Base-by-base conservation (phyloP, 37 sponge, comb jelly and placozoan genomes). In the Chondrosia reniformis region DNA sequence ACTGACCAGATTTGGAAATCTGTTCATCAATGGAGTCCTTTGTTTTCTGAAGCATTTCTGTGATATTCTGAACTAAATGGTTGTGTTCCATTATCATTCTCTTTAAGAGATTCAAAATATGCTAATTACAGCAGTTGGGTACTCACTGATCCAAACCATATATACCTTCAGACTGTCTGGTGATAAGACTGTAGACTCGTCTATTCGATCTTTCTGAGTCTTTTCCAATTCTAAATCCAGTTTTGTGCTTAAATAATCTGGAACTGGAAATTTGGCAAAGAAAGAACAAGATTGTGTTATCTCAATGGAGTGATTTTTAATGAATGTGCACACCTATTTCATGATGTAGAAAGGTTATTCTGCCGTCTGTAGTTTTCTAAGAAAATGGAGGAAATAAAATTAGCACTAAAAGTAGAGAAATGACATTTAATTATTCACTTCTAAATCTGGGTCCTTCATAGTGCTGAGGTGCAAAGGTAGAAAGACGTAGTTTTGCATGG, bases 181-280 rank as follows among this genome's bases (percentile, higher is more conserved):
- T 36, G 40, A 63, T 33, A 42, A 40, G 54, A 36, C 40, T 13
- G 2, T 49, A 27, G 61, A 87, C 5, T 76, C 80, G 19, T 76
- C 84, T 21, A 43, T 45, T 33, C 78, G 45, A 1, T 84, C 86
- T 25, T 73, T 80, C 75, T 88, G 88, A 30, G 85, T 74, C 17
- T 65, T 75, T 77, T 94, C 95, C 42, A 94, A 65, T 12, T 88
- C 93, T 21, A 88, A 79, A 33, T 91, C 89, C 40, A 91, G 76
- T 71, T 94, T 94, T 21, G 95, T 94, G n/a, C 95, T 66, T 63
- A 94, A 65, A 71, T 94, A 94, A 34, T 94, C 83, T 4, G 95
- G 95, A 9, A 94, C 95, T 91, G 30, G 4, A 82, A n/a, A n/a
- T n/a, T 22, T 25, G 41, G 34, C 4, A 31, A n/a, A 78, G 17